These are phyloP conservation scores for Esox niger DNA, from an alignment of 2,113 vertebrate genomes.

Conservation along the genomic window DNA sequence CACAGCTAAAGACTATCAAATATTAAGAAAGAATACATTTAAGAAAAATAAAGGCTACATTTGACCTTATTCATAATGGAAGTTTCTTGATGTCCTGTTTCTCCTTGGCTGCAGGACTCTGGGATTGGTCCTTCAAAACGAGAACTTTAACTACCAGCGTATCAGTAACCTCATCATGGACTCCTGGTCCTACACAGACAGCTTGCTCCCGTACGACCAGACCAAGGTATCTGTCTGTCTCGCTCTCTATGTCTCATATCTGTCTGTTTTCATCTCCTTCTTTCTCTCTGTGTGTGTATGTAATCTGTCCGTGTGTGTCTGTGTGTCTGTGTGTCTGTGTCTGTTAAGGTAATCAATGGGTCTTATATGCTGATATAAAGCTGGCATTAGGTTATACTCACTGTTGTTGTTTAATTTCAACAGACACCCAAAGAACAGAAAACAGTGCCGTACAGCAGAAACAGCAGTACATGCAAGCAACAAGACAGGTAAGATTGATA, in stretches of 20 bases:
- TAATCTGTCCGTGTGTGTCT: not conserved
- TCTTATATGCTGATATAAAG: too few species aligned
- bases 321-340: not conserved
- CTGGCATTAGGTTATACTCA: not conserved
- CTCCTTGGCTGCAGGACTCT: conserved; percentile 75
- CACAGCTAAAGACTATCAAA: not conserved
- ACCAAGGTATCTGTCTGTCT: conserved; percentile 74
- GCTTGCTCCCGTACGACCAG: conserved; percentile 81
- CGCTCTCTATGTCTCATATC: not conserved
- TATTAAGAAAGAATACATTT: too few species aligned
- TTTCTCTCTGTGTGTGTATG: not conserved
- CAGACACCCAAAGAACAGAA: conserved; percentile 89
- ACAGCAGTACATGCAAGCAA: conserved; percentile 70
- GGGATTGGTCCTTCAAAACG: conserved; percentile 86
- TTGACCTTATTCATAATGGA: not conserved
- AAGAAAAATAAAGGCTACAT: too few species aligned
- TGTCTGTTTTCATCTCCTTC: too few species aligned
- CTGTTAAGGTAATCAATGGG: not conserved
- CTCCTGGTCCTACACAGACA: conserved; percentile 87
- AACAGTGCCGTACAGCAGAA: conserved; percentile 70
- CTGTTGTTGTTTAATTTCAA: not conserved
- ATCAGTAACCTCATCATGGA: conserved; percentile 81
- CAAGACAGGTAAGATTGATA: conserved; percentile 80
- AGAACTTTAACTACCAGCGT: conserved; percentile 84
- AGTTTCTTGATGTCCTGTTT: not conserved